Percentiles rank a stretch among this genome's conserved stretches.
phyloP scores from a whole-genome alignment of 2,113 vertebrate species.

The Procapra przewalskii region DNA sequence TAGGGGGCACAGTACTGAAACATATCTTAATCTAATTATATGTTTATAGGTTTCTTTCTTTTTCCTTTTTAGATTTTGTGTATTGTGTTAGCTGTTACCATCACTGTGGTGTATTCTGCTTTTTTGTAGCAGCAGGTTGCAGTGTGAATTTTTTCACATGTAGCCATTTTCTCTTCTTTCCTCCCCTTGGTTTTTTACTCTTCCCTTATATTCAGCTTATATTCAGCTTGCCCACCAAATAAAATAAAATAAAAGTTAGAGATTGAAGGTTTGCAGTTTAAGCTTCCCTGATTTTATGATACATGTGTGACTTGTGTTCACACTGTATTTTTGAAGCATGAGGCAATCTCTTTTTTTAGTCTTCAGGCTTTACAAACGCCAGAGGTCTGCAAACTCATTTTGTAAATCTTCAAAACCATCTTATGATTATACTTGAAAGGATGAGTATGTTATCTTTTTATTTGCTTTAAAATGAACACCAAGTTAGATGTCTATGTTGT shows the following conservation, averaged over 20 bases:
- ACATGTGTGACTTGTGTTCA: background rate
- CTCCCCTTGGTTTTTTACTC: background rate
- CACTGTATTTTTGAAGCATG: background rate
- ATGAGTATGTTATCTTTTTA: constrained; percentile 17
- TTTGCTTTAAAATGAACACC: constrained; percentile 4
- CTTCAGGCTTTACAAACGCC: background rate
- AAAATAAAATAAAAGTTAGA: constrained; percentile 40
- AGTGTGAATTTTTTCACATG: constrained; percentile 4
- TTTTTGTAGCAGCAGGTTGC: constrained; percentile 22
- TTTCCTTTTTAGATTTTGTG: background rate
- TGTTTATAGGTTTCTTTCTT: background rate
- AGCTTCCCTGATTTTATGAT: background rate
- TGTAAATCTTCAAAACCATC: background rate
- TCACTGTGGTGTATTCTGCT: background rate
- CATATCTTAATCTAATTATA: constrained; percentile 1
- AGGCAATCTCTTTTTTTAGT: background rate
- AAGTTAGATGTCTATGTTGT: background rate
- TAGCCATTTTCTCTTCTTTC: background rate
- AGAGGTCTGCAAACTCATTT: constrained; percentile 1
- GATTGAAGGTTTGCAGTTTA: constrained; percentile 4
- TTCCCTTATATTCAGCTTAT: constrained; percentile 6
- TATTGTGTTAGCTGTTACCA: background rate
- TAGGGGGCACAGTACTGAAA: background rate
- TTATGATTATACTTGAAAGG: background rate
- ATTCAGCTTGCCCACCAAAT: constrained; percentile 2